Evolutionary conservation across 2,888 invertebrate genomes (phyloP), one percentile per base, ranked within the genome.

Genomic region (Brenthis daphne): DNA sequence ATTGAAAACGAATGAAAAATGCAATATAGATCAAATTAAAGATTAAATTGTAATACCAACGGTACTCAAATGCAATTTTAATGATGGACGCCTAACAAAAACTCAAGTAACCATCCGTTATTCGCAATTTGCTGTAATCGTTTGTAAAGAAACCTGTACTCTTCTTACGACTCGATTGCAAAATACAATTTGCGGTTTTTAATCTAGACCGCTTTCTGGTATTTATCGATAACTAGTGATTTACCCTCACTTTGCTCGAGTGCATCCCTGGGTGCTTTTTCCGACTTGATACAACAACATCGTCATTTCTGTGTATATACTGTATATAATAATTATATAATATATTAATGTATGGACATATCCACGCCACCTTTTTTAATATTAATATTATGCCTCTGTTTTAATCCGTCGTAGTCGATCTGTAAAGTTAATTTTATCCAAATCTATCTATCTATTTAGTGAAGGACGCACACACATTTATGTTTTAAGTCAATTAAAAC

Each of bases 101-200:
- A 81, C 77, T 75, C 76, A 77, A 73, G 76, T 76, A 75, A 77
- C 77, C 79, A 82, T 82, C 86, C 88, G 87, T 88, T 88, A 87
- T 77, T 76, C 71, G 85, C 89, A 91, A 90, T 89, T 89, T 88
- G 82, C 80, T 73, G 83, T 87, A 88, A 90, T 89, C 83, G 86
- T 82, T 85, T 82, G 82, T 83, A 86, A 88, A 88, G 87, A 88
- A 87, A 87, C 80, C 80, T 80, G 80, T 77, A 82, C 84, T 61
- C 64, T 69, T 71, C 82, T 80, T 79, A 81, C 74, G 75, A 82
- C 83, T 82, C 83, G 83, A 85, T 84, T 86, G 82, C 77, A 33
- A 79, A 86, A 85, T 83, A 86, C 86, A 86, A 87, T 90, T 90
- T 89, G 90, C 83, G 90, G 91, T 88, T 86, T 88, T 87, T 88